A percentile compares a stretch with the other conserved stretches of the same genome.
These are phyloP conservation scores for Rutilus rutilus DNA, from an alignment of 2,113 vertebrate species.

Conservation along the genomic window DNA sequence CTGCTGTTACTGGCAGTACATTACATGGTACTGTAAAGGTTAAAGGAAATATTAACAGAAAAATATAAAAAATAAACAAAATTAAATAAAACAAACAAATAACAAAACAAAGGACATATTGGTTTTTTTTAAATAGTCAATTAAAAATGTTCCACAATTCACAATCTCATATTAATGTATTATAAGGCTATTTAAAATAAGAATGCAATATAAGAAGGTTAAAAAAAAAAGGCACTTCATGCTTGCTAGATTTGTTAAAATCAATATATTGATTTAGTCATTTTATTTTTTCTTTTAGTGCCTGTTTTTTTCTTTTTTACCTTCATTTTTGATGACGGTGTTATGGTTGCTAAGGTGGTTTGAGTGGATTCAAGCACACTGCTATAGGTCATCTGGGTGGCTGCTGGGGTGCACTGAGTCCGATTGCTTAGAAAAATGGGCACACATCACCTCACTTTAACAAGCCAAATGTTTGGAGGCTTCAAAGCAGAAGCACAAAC, in stretches of 20 bases:
- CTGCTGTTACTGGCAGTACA: conserved; percentile 34
- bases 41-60: not conserved
- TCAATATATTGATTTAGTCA: too few species aligned
- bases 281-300: too few species aligned
- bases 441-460: not conserved
- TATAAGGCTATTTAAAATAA: not conserved
- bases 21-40: not conserved
- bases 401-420: not conserved
- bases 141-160: too few species aligned
- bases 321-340: too few species aligned
- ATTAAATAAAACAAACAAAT: not conserved
- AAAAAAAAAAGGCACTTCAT: too few species aligned
- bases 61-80: not conserved
- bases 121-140: not conserved
- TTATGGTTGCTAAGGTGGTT: not conserved
- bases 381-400: not conserved
- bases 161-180: not conserved
- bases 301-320: too few species aligned
- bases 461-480: not conserved
- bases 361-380: not conserved
- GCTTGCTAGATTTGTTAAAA: too few species aligned
- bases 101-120: not conserved
- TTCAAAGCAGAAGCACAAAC: not conserved
- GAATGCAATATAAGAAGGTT: too few species aligned
- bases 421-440: not conserved